Conservation (phyloP, 2,888 invertebrate species). For the Stenolophus ochropezus region DNA sequence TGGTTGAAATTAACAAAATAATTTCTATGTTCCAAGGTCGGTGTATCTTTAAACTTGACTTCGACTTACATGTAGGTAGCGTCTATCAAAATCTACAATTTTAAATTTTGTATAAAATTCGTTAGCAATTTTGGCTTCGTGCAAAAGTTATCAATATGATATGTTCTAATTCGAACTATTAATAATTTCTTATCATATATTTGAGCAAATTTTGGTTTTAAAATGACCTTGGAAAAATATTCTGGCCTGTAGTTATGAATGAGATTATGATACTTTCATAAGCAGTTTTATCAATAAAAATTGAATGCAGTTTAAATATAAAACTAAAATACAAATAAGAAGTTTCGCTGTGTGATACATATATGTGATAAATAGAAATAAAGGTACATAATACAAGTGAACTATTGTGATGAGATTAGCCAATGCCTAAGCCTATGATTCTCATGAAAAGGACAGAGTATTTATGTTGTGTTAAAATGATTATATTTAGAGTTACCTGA, state of each 20-base stretch:
- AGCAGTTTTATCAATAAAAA: constrained; percentile 25
- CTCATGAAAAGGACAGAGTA: constrained; percentile 44
- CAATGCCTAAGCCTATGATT: constrained; percentile 49
- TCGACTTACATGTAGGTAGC: not conserved
- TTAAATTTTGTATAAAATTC: constrained; percentile 4
- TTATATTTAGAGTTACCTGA: constrained; percentile 55
- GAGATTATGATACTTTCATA: constrained; percentile 9
- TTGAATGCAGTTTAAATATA: constrained; percentile 20
- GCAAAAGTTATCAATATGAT: constrained; percentile 14
- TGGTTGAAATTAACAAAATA: constrained; percentile 34
- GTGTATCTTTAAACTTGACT: not conserved
- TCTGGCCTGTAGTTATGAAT: not conserved
- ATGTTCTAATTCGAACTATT: constrained; percentile 28
- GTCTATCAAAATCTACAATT: constrained; percentile 3
- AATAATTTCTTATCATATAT: constrained; percentile 11
- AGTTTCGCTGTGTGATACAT: constrained; percentile 19
- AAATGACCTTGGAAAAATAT: constrained; percentile 20
- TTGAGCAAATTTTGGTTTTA: constrained; percentile 27
- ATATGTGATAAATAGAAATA: constrained; percentile 26
- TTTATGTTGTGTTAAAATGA: constrained; percentile 46
- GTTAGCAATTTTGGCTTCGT: not conserved
- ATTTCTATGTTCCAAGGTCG: constrained; percentile 28
- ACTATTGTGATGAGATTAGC: constrained; percentile 46
- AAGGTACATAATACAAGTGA: constrained; percentile 33
- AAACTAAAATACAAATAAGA: constrained; percentile 24